Conservation (phyloP, 2,888 invertebrate species). For the Tyria jacobaeae region DNA sequence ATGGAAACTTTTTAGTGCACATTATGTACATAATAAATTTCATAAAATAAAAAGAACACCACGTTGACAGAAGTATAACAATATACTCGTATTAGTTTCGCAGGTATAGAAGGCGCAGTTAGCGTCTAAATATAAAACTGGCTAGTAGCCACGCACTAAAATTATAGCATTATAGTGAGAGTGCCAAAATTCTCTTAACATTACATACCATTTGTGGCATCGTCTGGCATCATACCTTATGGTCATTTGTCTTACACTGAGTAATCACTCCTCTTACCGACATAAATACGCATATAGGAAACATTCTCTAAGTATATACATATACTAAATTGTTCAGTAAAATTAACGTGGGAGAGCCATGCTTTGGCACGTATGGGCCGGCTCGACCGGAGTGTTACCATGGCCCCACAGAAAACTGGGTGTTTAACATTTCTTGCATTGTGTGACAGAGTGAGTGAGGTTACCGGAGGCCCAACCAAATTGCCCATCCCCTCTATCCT, state of each 20-base stretch:
- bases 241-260: slow-evolving; percentile 21
- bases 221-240: slow-evolving; percentile 50
- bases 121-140: slow-evolving; percentile 70
- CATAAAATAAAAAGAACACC: not conserved
- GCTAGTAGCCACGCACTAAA: slow-evolving; percentile 73
- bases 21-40: not conserved
- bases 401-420: too few species aligned
- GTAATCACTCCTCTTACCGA: not conserved
- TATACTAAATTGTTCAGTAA: too few species aligned
- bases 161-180: slow-evolving; percentile 73
- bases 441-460: too few species aligned
- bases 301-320: not conserved
- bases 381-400: too few species aligned
- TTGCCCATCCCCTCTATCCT: too few species aligned
- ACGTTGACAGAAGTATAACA: slow-evolving; percentile 39
- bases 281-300: too few species aligned
- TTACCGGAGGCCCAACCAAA: too few species aligned
- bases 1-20: too few species aligned
- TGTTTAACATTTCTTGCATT: too few species aligned
- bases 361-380: too few species aligned
- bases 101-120: slow-evolving; percentile 69
- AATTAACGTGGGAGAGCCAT: too few species aligned
- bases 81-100: slow-evolving; percentile 57
- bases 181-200: slow-evolving; percentile 77
- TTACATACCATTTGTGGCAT: slow-evolving; percentile 65